Evolutionary conservation across 1,140 invertebrate species (phyloP), one percentile per base, ranked within the genome.

Genomic region (Plodia interpunctella): DNA sequence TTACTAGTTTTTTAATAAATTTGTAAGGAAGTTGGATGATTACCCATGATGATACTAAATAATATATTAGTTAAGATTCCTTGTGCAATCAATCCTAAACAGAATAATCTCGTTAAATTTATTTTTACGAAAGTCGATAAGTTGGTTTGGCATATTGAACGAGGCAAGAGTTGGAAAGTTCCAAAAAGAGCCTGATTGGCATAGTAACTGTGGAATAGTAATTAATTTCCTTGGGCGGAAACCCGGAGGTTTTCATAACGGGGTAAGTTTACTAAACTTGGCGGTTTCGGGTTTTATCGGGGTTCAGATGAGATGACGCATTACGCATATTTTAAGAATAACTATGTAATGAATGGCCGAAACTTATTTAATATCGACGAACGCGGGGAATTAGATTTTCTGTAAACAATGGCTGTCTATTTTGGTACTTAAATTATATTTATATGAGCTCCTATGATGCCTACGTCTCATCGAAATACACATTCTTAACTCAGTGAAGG

Each of bases 151-250:
- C 10, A 44, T 44, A 44, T 44, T 44, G 38, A 17, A 52, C 13
- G 38, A n/a, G 15, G 2, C 38, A 44, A 2, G 21, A 25, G 38
- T 44, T 44, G 1, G 30, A 9, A 68, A 72, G 35, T 63, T 60
- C 49, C 30, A 57, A 62, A 61, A 68, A 69, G 25, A 55, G 50
- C 60, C 57, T 72, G 64, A 66, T 69, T 66, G 57, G 57, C 53
- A 59, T 59, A 21, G 38, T 56, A 71, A 72, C 64, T 63, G 60
- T 51, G 25, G 64, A 68, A 68, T 72, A 63, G 63, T 66, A 67
- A 67, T 60, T 65, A 68, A 62, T 58, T 63, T 62, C 21, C 52
- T 56, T 62, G 51, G 56, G 50, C 50, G 57, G 57, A 62, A 66
- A 68, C 38, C 62, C 35, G 44, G 49, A 53, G 25, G 65, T 66